phyloP scores from a whole-genome alignment of 1,140 invertebrate genomes.

The Musca vetustissima region DNA sequence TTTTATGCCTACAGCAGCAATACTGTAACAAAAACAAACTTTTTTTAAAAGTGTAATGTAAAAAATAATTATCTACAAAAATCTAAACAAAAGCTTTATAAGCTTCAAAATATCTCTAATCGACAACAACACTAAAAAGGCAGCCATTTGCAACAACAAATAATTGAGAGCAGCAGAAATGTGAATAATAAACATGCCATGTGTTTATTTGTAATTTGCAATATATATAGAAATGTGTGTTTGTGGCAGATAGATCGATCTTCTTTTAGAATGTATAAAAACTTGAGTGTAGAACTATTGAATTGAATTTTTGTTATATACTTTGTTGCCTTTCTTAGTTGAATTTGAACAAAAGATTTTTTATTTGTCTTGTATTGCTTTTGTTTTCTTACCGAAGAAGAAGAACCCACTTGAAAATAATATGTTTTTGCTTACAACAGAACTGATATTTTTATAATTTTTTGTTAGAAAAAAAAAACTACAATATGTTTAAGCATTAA shows the following conservation, averaged over 20 bases:
- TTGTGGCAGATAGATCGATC: no score
- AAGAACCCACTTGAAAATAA: not conserved
- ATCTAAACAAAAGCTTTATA: constrained; percentile 9
- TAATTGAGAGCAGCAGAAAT: no score
- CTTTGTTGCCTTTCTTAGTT: constrained; percentile 1
- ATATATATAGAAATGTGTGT: no score
- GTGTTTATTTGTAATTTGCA: no score
- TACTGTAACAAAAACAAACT: no score
- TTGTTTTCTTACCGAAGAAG: no score
- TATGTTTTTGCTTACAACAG: constrained; percentile 13
- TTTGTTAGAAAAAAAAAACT: constrained; percentile 11
- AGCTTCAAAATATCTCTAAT: constrained; percentile 1
- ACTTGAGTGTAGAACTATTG: no score
- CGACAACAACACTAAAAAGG: not conserved
- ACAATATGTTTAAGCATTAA: not conserved
- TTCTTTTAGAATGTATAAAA: no score
- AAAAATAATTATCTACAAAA: not conserved
- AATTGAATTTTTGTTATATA: no score
- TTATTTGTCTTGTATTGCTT: not conserved
- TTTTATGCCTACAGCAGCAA: constrained; percentile 1
- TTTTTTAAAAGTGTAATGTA: no score
- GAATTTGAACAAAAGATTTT: constrained; percentile 5
- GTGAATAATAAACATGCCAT: no score
- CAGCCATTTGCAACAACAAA: no score
- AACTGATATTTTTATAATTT: constrained; percentile 9